Conservation (phyloP, 2,888 invertebrate genomes). For the Ormyrus labotus region DNA sequence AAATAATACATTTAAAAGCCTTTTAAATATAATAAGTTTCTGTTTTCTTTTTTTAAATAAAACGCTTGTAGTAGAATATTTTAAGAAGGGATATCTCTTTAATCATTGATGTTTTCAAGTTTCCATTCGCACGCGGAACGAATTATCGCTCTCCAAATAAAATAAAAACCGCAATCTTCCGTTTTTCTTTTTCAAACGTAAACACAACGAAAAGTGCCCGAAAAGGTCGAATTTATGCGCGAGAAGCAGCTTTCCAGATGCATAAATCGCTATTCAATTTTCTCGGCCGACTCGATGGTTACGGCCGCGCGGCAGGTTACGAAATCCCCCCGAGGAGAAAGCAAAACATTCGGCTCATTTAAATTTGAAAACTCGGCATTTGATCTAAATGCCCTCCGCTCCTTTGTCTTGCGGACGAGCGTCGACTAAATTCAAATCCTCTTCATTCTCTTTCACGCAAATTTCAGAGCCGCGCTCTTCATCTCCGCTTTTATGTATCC, state of each 20-base stretch:
- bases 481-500: not conserved
- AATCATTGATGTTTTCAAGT: too few relatives aligned
- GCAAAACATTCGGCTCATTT: constrained; percentile 24
- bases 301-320: constrained; percentile 3
- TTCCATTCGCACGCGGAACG: too few relatives aligned
- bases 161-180: too few relatives aligned
- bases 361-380: constrained; percentile 10
- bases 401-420: not conserved
- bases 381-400: not conserved
- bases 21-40: too few relatives aligned
- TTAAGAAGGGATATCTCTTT: too few relatives aligned
- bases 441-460: constrained; percentile 12
- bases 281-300: not conserved
- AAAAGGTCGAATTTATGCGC: constrained; percentile 19
- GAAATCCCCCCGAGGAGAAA: constrained; percentile 19
- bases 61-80: too few relatives aligned
- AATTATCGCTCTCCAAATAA: too few relatives aligned
- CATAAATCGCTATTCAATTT: constrained; percentile 17
- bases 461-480: not conserved
- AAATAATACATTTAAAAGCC: too few relatives aligned
- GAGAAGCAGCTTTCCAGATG: not conserved
- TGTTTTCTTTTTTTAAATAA: too few relatives aligned
- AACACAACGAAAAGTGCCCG: not conserved
- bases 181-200: too few relatives aligned
- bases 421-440: not conserved